phyloP scores from a whole-genome alignment of 2,113 vertebrate species.

The Oxyruncus cristatus region DNA sequence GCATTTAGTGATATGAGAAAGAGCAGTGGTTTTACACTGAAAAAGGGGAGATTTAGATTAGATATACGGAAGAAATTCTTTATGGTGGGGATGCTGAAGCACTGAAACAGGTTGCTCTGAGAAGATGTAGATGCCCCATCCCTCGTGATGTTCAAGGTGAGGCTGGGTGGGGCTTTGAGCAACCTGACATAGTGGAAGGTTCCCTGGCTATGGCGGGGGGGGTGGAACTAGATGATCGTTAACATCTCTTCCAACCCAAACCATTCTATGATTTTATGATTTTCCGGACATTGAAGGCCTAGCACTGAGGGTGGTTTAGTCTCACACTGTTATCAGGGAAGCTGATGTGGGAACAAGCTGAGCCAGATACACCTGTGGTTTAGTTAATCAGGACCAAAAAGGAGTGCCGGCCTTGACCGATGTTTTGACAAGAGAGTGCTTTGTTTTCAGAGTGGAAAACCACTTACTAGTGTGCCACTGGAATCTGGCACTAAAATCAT shows the following conservation, averaged over 20 bases:
- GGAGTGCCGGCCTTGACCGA: no score
- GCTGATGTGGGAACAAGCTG: no score
- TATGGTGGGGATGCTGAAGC: background rate
- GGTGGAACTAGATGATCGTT: background rate
- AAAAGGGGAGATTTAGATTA: background rate
- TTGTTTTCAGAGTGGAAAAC: no score
- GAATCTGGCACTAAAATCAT: background rate
- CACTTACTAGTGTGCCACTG: background rate
- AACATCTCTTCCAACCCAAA: background rate
- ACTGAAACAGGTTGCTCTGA: background rate
- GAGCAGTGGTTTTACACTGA: background rate
- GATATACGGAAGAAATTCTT: background rate
- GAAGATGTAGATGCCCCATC: background rate
- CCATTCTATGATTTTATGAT: background rate
- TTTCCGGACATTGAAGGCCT: background rate
- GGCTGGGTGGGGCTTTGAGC: background rate
- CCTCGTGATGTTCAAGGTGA: background rate
- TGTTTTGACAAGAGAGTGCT: no score
- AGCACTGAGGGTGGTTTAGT: background rate
- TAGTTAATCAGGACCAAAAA: no score
- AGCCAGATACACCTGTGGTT: no score
- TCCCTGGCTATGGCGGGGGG: fast-evolving
- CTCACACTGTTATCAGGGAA: background rate
- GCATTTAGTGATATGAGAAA: no score
- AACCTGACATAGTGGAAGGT: background rate